Percentiles rank a stretch among this genome's conserved stretches.
phyloP scores from a whole-genome alignment of 2,888 invertebrate species.

The Thera obeliscata region DNA sequence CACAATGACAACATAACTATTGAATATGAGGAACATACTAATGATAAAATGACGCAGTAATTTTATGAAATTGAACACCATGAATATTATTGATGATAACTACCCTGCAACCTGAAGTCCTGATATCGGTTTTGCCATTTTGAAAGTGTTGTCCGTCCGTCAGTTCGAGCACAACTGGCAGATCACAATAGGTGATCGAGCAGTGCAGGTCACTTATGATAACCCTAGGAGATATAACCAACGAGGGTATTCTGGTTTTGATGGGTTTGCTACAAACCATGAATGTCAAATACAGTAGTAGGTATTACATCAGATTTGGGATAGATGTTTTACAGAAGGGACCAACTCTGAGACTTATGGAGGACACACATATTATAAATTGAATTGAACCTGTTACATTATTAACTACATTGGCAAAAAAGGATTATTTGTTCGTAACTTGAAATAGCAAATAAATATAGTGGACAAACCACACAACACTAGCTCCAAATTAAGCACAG shows the following conservation, averaged over 20 bases:
- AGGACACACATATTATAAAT: too few relatives aligned
- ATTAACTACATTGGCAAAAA: too few relatives aligned
- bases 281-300: neutral
- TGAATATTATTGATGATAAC: conserved; percentile 40
- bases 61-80: neutral
- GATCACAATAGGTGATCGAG: conserved; percentile 26
- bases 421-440: too few relatives aligned
- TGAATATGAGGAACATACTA: too few relatives aligned
- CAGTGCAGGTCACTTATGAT: conserved; percentile 50
- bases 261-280: conserved; percentile 26
- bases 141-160: conserved; percentile 60
- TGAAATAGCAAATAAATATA: too few relatives aligned
- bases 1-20: too few relatives aligned
- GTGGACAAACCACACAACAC: too few relatives aligned
- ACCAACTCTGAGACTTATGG: too few relatives aligned
- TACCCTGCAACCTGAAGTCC: conserved; percentile 89
- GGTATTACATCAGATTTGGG: neutral
- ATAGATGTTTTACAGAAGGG: neutral
- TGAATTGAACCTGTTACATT: too few relatives aligned
- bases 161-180: conserved; percentile 53
- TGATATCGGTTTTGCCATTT: conserved; percentile 82
- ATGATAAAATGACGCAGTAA: neutral
- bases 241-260: conserved; percentile 33
- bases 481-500: too few relatives aligned
- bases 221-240: conserved; percentile 59